Evolutionary conservation across 2,888 invertebrate species (phyloP).

Genomic region (Ormyrus labotus): DNA sequence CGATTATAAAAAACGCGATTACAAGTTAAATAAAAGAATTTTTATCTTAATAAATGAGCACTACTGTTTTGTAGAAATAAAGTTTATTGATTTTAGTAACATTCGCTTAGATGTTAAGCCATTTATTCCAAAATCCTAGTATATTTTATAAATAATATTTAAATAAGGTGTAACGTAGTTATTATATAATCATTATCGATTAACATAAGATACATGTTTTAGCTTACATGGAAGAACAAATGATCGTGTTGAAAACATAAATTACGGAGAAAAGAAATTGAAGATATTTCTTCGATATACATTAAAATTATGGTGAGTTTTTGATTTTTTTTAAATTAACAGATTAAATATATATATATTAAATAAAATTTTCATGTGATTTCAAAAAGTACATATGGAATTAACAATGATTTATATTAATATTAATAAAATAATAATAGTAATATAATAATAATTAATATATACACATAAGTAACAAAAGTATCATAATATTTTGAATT

Average conservation of each 20-base stretch:
- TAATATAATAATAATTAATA: conserved; percentile 49
- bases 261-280: not conserved
- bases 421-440: conserved; percentile 35
- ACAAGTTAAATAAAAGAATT: too few species aligned
- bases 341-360: conserved; percentile 6
- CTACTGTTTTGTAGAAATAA: too few species aligned
- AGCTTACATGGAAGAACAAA: too few species aligned
- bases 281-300: not conserved
- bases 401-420: conserved; percentile 38
- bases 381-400: conserved; percentile 38
- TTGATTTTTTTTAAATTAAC: not conserved
- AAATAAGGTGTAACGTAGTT: too few species aligned
- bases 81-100: too few species aligned
- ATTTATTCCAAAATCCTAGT: too few species aligned
- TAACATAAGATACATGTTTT: too few species aligned
- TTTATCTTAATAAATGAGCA: too few species aligned
- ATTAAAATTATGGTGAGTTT: not conserved
- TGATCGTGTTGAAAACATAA: not conserved
- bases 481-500: conserved; percentile 35
- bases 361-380: conserved; percentile 38
- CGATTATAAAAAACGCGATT: too few species aligned
- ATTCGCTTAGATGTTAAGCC: too few species aligned
- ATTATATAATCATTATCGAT: too few species aligned
- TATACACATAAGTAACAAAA: conserved; percentile 50
- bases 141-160: too few species aligned